Evolutionary conservation across 2,888 invertebrate genomes (phyloP), one percentile per base, ranked within the genome.

Genomic region (Busseola fusca): DNA sequence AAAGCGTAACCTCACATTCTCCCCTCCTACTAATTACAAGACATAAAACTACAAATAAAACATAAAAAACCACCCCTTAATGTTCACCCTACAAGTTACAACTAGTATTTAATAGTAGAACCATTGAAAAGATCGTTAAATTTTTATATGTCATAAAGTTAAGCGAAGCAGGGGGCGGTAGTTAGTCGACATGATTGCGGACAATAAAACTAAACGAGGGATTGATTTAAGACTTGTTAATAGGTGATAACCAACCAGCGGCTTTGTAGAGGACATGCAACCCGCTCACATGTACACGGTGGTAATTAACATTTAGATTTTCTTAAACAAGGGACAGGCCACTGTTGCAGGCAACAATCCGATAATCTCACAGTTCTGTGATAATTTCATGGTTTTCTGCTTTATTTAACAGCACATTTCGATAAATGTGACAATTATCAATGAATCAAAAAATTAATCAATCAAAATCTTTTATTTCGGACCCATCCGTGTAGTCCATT

Each of bases 61-160:
- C 71, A 60, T 69, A 52, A 50, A 76, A 84, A 76, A 52, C 69
- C 79, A 64, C 83, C 81, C 84, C 81, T 64, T 54, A 69, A 18
- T 48, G 57, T 30, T 58, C 66, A 64, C 69, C 84, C 83, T 58
- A 67, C 68, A 63, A 77, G 64, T 76, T 80, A 84, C 84, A 81
- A 84, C 83, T 84, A 83, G 74, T 80, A 59, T 76, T 84, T 78
- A 84, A 84, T 81, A 83, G 83, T 74, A 79, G 72, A 80, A 73
- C 72, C 73, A 72, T 81, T 80, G 83, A 83, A 81, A 80, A 40
- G 74, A 56, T 83, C 81, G 73, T 84, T 84, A 84, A 79, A 84
- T 7, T 76, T 83, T 84, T 84, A 84, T 84, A 56, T 27, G 81
- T 69, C 77, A 66, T 84, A 84, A 84, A 84, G 77, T 74, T 64